Base-by-base conservation (phyloP, 2,797 vertebrate genomes). In the Xerus rutilus region DNA sequence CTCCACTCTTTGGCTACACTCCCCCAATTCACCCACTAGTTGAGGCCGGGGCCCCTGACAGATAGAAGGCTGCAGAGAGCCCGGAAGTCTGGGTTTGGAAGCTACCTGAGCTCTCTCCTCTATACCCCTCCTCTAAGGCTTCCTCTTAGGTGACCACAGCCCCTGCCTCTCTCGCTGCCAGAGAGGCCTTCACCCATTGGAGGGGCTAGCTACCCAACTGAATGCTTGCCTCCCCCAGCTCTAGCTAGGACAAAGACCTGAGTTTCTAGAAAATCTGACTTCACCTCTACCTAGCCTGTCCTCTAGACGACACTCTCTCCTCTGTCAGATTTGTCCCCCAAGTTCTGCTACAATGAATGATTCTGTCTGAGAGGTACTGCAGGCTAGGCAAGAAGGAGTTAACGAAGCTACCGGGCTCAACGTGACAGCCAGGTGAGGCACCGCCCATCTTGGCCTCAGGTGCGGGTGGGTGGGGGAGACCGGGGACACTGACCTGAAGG, bases 361-460 rank as follows among this genome's bases (percentile, higher is more conserved):
- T 59, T 91, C 49, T 12, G 47, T 32, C 74, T 1, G 45, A 57
- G 76, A 74, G 54, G 47, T 28, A 35, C 9, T 62, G n/a, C 77
- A 32, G 82, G 13, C 65, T 43, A 8, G 89, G 77, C 81, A 77
- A 73, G 86, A 94, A 95, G 79, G 85, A 89, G 97, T 97, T 97
- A 98, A 97, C 45, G 10, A 88, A 81, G 91, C 86, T 79, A 9
- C 72, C 1, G 0, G 54, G 81, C 76, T 49, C 15, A 11, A 20
- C 0, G 39, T 4, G 76, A 35, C 52, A 89, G 84, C 93, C 96
- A 97, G 97, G 96, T 96, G 94, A 95, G 96, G 86, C 89, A 73
- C 93, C 92, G 57, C 97, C 97, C 84, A 54, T 64, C 93, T 54
- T 62, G 91, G 96, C 91, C 85, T 62, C 94, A 88, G 96, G 96